Base-by-base conservation (phyloP, 2,113 vertebrate species). In the Phalacrocorax aristotelis region DNA sequence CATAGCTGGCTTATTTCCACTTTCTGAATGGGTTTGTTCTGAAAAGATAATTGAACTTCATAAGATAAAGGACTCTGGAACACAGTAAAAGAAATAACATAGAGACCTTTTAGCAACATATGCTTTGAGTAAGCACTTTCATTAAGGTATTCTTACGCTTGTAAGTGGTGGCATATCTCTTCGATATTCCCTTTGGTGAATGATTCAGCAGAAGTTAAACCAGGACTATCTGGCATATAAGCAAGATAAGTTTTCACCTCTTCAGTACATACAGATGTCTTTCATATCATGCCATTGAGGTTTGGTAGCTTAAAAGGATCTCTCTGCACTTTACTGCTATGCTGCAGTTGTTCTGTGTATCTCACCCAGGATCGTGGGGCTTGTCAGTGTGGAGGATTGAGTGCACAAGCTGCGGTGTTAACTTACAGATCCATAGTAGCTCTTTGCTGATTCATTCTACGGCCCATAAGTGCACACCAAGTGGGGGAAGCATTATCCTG, bases 261-360 rank as follows among this genome's bases (percentile, higher is more conserved):
- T 80, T 89, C 46, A 44, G 16, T 25, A 30, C 0, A 0, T 65
- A 34, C 6, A 44, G 4, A 7, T 18, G 0, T 52, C 36, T 79
- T 79, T 69, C 10, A 18, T 68, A n/a, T 14, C 32, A 57, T 12
- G 14, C 0, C 29, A 66, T 5, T 40, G 38, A 64, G 8, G 15
- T 2, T 74, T 42, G 9, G 32, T 51, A 51, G 42, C 21, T 83
- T 75, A 92, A 87, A 86, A 51, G 34, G 27, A 60, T 78, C 23
- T 10, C 18, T 49, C 34, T 62, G 32, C 17, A 34, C 84, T 84
- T 92, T 61, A 26, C 15, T 42, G 11, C 27, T 52, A 6, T 30
- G 16, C 36, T 70, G 44, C 17, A 15, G 7, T 20, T 83, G 9
- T 75, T 91, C 57, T 54, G 15, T 36, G 16, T 69, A 29, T 10